Evolutionary conservation across 2,797 vertebrate genomes (phyloP).

Genomic region (Paratrypauchen microcephalus): DNA sequence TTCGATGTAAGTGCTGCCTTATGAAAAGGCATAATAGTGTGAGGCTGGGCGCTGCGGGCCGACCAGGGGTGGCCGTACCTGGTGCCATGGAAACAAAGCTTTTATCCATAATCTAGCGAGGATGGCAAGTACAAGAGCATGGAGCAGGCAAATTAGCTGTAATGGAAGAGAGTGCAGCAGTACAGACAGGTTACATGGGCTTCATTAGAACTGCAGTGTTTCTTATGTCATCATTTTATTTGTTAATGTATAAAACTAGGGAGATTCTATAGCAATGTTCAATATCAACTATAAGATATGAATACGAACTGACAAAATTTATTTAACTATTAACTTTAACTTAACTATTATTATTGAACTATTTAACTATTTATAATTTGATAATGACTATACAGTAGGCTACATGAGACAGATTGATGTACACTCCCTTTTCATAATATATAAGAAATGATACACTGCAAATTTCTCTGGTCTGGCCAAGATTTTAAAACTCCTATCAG

Average conservation of each 20-base stretch:
- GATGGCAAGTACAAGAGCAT: conserved; percentile 69
- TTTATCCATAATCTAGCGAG: conserved; percentile 69
- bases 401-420: too few species aligned
- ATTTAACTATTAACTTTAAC: too few species aligned
- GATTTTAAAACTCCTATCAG: too few species aligned
- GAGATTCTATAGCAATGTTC: background rate
- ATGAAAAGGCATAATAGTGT: conserved; percentile 67
- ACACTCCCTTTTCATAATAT: background rate
- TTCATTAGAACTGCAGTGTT: conserved; percentile 23
- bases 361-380: background rate
- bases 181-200: conserved; percentile 44
- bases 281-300: background rate
- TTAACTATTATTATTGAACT: too few species aligned
- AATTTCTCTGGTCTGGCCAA: too few species aligned
- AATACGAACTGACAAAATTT: background rate
- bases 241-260: background rate
- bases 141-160: conserved; percentile 72
- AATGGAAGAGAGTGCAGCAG: conserved; percentile 60
- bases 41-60: conserved; percentile 50
- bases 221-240: conserved; percentile 9
- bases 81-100: conserved; percentile 76
- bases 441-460: background rate
- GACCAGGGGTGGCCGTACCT: conserved; percentile 56
- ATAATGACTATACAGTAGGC: background rate
- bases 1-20: conserved; percentile 71